Base-by-base conservation (phyloP, 2,797 vertebrate genomes). In the Aeoliscus strigatus region DNA sequence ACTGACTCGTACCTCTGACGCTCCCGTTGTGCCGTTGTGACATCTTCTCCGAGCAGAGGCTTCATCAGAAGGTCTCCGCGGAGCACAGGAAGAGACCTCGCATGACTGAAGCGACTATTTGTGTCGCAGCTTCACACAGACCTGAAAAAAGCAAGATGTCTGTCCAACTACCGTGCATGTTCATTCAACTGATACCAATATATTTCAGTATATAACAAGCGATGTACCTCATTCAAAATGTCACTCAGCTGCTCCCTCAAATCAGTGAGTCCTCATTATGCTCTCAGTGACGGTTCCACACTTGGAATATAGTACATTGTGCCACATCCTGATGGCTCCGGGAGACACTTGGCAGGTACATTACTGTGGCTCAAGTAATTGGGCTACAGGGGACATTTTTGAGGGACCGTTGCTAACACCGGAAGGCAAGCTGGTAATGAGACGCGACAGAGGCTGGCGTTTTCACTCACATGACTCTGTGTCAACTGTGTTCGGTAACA, bases 341-440 rank as follows among this genome's bases (percentile, higher is more conserved):
- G 67, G 57, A 68, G 49, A 57, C 17, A 27, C 49, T 68, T 76
- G 77, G 68, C 81, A 78, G 72, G 71, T 83, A 75, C 62, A 69
- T 44, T 60, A 63, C 69, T 56, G 61, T 52, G 53, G 49, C 66
- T 69, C 55, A 61, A 72, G 72, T 83, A 82, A 85, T 80, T 81
- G 77, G 78, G 51, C 74, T 80, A 51, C 53, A 44, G 59, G 59
- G 75, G 70, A 77, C 73, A 64, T 58, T 70, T 76, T 63, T 44
- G 41, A 57, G 49, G 46, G 46, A 76, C 75, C 53, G 72, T 68
- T 73, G 72, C 47, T 35, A 26, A 27, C 3, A n/a, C 36, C 28
- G 12, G 27, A 23, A 36, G 49, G 47, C 51, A 42, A 41, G 57
- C 48, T 48, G 54, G 54, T 79, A 82, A 83, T 81, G 75, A 82